Evolutionary conservation across 2,113 vertebrate genomes (phyloP).

Genomic region (Equus przewalskii): DNA sequence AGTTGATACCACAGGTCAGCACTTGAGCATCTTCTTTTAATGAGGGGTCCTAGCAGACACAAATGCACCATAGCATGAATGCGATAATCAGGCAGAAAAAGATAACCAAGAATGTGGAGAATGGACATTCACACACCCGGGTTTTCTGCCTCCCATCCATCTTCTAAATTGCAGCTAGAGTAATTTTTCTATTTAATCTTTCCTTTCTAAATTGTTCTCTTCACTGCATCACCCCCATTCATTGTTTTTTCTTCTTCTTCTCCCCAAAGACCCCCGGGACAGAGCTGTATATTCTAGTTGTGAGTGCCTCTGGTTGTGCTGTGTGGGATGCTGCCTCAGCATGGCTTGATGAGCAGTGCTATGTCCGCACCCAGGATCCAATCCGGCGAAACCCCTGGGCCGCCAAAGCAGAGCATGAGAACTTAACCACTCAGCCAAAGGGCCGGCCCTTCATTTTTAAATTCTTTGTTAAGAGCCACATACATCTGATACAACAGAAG

Average conservation of each 20-base stretch:
- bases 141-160: neutral
- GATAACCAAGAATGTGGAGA: neutral
- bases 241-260: too few relatives aligned
- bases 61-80: accelerated
- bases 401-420: too few relatives aligned
- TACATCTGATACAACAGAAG: neutral
- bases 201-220: neutral
- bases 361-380: too few relatives aligned
- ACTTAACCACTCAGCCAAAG: too few relatives aligned
- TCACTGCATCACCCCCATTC: neutral
- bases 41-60: neutral
- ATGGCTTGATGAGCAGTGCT: too few relatives aligned
- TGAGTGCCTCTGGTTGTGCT: too few relatives aligned
- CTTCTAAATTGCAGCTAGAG: neutral
- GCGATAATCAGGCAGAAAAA: neutral
- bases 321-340: too few relatives aligned
- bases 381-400: too few relatives aligned
- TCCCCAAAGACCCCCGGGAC: too few relatives aligned
- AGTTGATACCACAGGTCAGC: too few relatives aligned
- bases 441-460: neutral
- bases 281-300: too few relatives aligned
- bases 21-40: neutral
- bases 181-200: neutral
- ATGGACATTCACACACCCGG: neutral
- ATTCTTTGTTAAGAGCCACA: neutral